Evolutionary conservation across 2,888 invertebrate genomes (phyloP), one percentile per base, ranked within the genome.

Genomic region (Dorcus parallelipipedus): DNA sequence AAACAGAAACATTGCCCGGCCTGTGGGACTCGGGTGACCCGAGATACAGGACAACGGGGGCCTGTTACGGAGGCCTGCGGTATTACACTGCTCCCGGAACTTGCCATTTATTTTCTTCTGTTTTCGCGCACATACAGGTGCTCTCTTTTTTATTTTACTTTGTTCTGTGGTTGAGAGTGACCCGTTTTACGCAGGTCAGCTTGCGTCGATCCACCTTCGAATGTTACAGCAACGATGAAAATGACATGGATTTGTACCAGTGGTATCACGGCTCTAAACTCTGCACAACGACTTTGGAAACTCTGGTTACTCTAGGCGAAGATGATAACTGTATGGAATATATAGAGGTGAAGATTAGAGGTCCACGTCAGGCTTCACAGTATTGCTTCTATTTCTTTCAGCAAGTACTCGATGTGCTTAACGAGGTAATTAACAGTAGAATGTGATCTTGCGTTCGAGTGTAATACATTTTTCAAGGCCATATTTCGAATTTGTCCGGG

Each of bases 211-310:
- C 73, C 33, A 69, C 71, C n/a, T 61, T 75, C 33, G 72, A 72
- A 47, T 71, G 69, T 61, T 56, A 62, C 42, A 62, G 80, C 43
- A 77, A 80, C 63, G 82, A 80, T 60, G 79, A 80, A 39, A 78
- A 78, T 26, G 87, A 87, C 61, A 83, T 82, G 1, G 89, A 89
- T 73, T 76, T 90, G 42, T 86, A 86, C 67, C 90, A 91, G 72
- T 89, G 88, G 88, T 83, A 83, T 75, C 80, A 84, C 65, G 89
- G 89, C 42, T 87, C 87, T 40, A 89, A 89, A 73, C 79, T 89
- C 65, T 86, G 86, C 71, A 83, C 85, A 49, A 85, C 86, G 1
- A 81, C 83, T 42, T 80, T 89, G 59, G 90, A 90, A 73, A 86
- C 87, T 53, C 78, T 90, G 52, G 79, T 90, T 10, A 86, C 85